phyloP scores from a whole-genome alignment of 2,113 vertebrate species.

The Laticauda colubrina region DNA sequence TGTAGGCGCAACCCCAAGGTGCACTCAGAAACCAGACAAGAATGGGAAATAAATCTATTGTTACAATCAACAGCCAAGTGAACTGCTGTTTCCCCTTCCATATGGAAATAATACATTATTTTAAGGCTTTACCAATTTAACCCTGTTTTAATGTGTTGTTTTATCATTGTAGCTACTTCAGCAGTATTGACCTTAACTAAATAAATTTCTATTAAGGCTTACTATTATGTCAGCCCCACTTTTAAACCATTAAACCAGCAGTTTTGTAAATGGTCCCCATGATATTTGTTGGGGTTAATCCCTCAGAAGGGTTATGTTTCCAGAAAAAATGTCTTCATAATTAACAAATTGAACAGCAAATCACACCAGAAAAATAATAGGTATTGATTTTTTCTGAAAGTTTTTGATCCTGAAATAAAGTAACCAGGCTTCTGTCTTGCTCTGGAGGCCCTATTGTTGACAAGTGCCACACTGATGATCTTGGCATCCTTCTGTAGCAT shows the following conservation, averaged over 20 bases:
- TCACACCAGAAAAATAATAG: background rate
- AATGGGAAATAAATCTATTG: background rate
- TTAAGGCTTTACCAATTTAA: background rate
- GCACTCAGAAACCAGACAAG: background rate
- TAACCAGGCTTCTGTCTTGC: background rate
- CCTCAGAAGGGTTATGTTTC: background rate
- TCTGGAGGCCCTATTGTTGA: background rate
- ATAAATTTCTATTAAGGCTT: background rate
- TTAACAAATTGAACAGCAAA: background rate
- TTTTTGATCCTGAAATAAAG: background rate
- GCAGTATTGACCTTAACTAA: background rate
- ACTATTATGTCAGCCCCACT: background rate
- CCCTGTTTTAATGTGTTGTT: background rate
- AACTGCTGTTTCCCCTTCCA: background rate
- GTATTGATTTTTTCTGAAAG: background rate
- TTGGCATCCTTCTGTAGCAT: background rate
- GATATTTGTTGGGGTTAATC: background rate
- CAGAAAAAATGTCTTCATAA: background rate
- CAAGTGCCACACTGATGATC: background rate
- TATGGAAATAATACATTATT: background rate
- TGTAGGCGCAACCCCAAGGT: background rate
- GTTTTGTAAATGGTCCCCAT: background rate
- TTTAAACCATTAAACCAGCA: background rate
- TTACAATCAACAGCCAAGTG: background rate
- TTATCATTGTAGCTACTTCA: background rate